Percentiles rank a stretch among this genome's conserved stretches.
phyloP scores from a whole-genome alignment of 92 coral and sea anemone genomes.

The Diadumene lineata region DNA sequence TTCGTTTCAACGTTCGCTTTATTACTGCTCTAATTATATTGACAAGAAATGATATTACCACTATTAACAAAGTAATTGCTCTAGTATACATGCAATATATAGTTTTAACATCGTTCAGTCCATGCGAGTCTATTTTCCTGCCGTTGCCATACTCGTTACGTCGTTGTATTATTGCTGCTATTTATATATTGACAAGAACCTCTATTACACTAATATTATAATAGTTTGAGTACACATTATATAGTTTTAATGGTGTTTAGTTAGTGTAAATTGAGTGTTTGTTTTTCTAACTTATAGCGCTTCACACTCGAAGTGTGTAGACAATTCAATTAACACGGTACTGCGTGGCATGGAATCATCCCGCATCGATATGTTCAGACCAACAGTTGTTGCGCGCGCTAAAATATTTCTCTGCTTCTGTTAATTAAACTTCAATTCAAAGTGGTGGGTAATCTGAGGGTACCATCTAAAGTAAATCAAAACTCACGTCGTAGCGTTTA shows the following conservation, averaged over 20 bases:
- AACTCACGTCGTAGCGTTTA: conserved; percentile 22
- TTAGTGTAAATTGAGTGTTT: conserved; percentile 42
- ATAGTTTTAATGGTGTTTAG: conserved; percentile 49
- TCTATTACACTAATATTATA: neutral
- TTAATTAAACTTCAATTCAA: conserved; percentile 17
- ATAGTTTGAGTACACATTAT: neutral
- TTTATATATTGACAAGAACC: neutral
- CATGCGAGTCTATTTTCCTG: no score
- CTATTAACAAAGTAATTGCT: neutral
- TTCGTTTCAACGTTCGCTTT: neutral
- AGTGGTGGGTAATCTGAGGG: conserved; percentile 22
- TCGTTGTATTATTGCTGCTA: conserved; percentile 2
- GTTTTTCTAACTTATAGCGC: conserved; percentile 25
- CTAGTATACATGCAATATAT: no score
- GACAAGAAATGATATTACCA: neutral
- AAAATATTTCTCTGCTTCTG: conserved; percentile 2
- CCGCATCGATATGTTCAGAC: neutral
- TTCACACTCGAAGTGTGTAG: conserved; percentile 24
- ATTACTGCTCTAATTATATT: conserved; percentile 10
- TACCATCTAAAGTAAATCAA: conserved; percentile 46
- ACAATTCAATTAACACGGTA: neutral
- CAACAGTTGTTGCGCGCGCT: conserved; percentile 3
- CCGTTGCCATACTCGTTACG: no score
- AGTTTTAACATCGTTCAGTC: no score
- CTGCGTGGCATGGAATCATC: neutral